Evolutionary conservation across 2,888 invertebrate genomes (phyloP).

Genomic region (Steinernema hermaphroditum): DNA sequence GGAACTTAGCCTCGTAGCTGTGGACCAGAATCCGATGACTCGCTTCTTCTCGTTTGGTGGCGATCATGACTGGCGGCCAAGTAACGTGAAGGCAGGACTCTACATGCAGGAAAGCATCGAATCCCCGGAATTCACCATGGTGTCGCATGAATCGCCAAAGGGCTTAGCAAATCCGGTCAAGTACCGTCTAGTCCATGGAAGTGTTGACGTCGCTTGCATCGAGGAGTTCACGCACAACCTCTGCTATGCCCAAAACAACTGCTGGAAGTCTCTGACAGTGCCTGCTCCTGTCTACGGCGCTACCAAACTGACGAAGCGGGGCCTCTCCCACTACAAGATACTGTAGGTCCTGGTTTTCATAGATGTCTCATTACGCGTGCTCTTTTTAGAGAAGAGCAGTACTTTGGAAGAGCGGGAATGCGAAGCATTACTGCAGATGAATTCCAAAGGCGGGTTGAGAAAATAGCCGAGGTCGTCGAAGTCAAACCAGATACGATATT

Average conservation of each 20-base stretch:
- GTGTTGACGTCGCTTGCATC: neutral
- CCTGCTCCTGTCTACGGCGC: neutral
- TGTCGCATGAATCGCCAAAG: neutral
- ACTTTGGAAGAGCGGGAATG: neutral
- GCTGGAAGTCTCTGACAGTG: neutral
- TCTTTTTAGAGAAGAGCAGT: neutral
- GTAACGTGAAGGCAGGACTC: neutral
- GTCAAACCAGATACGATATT: neutral
- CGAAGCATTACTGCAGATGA: neutral
- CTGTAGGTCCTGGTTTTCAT: neutral
- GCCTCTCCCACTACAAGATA: neutral
- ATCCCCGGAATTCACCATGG: neutral
- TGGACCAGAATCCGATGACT: neutral
- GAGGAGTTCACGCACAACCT: neutral
- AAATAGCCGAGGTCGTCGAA: neutral
- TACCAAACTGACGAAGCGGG: neutral
- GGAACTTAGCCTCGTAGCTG: neutral
- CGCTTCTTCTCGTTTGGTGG: neutral
- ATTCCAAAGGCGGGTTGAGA: neutral
- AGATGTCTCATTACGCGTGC: no score
- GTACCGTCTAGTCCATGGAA: neutral
- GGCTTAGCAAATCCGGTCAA: neutral
- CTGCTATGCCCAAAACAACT: neutral
- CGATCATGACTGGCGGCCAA: neutral
- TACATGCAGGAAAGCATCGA: neutral